Base-by-base conservation (phyloP, 2,888 invertebrate genomes). In the Conus canariensis region DNA sequence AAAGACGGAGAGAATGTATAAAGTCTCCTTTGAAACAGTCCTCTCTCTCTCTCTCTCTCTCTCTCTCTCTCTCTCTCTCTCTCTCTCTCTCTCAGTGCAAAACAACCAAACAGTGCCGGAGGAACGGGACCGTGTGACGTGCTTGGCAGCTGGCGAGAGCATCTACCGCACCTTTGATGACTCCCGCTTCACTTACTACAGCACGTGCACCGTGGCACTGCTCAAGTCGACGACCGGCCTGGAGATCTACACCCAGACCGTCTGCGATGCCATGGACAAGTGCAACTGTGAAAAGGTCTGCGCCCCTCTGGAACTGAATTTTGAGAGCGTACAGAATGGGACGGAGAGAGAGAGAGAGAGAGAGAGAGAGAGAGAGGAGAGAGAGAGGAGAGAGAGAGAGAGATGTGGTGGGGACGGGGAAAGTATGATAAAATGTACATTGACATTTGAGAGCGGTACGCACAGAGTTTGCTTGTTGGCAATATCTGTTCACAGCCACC, bases 201-300 rank as follows among this genome's bases (percentile, higher is more conserved):
- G 88, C 45, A 80, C 82, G 12, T 91, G 91, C 85, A 74, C 91
- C 16, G 86, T 90, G 5, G 90, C 77, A n/a, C 82, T 91, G 7
- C 70, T 91, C 59, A 59, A 70, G 56, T 83, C 83, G 19, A 82
- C 90, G 5, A 19, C 45, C 2, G 64, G 25, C 6, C 14, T 91
- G 12, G 45, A 89, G n/a, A 74, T 91, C 87, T 88, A 86, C 86
- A 89, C 91, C 3, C 86, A 90, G 70, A 90, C 91, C 10, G 87
- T 89, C 45, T 91, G 91, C 60, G 89, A 91, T 8, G 86, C 90
- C n/a, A 58, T n/a, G 19, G 56, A 88, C 83, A 89, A 90, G 58
- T 91, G 91, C 77, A 87, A n/a, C 58, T 91, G 91, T 60, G 83
- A 74, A 14, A 90, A 91, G 90, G 91, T 91, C 25, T 10, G 85